These are phyloP conservation scores for Andrena marginata DNA, from an alignment of 2,888 invertebrate species.

Conservation along the genomic window DNA sequence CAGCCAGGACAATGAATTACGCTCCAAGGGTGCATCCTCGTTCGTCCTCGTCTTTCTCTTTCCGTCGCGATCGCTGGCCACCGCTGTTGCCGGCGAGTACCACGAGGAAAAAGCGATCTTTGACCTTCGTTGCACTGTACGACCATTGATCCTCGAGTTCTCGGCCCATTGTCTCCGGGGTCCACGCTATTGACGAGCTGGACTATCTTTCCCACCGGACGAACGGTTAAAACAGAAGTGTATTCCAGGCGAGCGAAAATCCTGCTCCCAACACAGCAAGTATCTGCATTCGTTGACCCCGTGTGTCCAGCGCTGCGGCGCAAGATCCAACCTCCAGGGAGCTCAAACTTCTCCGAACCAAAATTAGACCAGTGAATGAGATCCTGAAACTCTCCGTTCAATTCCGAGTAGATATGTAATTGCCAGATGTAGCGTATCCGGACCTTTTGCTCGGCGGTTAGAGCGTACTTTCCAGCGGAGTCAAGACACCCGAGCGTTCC, in stretches of 20 bases:
- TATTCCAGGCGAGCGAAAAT: too few relatives aligned
- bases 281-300: too few relatives aligned
- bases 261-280: too few relatives aligned
- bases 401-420: not conserved
- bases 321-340: too few relatives aligned
- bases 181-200: constrained; percentile 10
- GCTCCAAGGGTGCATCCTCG: constrained; percentile 64
- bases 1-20: constrained; percentile 76
- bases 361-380: too few relatives aligned
- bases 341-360: too few relatives aligned
- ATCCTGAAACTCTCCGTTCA: too few relatives aligned
- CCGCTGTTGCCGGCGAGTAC: not conserved
- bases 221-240: too few relatives aligned
- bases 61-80: constrained; percentile 34
- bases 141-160: constrained; percentile 55
- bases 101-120: constrained; percentile 58
- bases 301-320: too few relatives aligned
- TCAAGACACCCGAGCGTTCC: constrained; percentile 21
- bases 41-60: constrained; percentile 53
- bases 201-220: not conserved
- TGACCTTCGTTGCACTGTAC: constrained; percentile 57
- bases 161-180: constrained; percentile 50
- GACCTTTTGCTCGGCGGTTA: not conserved
- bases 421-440: not conserved
- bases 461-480: not conserved